phyloP scores from a whole-genome alignment of 2,888 invertebrate genomes.

The Coecobrya sp. region DNA sequence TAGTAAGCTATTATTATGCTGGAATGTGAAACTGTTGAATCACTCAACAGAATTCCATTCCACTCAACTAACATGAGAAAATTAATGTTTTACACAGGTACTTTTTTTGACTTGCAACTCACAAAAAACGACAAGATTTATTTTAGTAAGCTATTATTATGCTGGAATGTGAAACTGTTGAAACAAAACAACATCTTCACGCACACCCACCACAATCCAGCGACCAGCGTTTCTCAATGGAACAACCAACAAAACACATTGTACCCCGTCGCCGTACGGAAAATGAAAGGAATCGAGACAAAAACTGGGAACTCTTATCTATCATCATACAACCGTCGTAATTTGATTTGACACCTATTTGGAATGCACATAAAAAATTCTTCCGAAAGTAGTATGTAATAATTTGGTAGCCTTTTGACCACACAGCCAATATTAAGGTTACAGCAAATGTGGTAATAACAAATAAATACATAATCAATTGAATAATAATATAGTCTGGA shows the following conservation, averaged over 20 bases:
- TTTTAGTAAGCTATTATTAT: not conserved
- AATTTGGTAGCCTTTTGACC: conserved; percentile 23
- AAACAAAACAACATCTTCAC: not conserved
- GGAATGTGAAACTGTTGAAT: not conserved
- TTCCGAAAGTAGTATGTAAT: conserved; percentile 10
- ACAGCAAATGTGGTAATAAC: conserved; percentile 81
- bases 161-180: not conserved
- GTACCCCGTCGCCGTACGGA: not conserved
- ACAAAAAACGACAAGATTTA: not conserved
- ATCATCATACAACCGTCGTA: conserved; percentile 37
- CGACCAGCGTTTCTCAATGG: conserved; percentile 51
- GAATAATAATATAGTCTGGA: too few species aligned
- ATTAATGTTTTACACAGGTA: not conserved
- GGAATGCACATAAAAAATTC: conserved; percentile 47
- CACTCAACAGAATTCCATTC: not conserved
- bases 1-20: not conserved
- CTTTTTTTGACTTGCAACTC: too few species aligned
- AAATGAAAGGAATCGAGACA: not conserved
- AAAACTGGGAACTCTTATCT: conserved; percentile 14
- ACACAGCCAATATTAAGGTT: conserved; percentile 72
- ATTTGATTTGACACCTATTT: conserved; percentile 38
- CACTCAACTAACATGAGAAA: not conserved
- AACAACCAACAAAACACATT: conserved; percentile 47
- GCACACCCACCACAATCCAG: not conserved
- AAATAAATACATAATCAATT: not conserved